Evolutionary conservation across 2,113 vertebrate genomes (phyloP).

Genomic region (Ancistrus triradiatus): DNA sequence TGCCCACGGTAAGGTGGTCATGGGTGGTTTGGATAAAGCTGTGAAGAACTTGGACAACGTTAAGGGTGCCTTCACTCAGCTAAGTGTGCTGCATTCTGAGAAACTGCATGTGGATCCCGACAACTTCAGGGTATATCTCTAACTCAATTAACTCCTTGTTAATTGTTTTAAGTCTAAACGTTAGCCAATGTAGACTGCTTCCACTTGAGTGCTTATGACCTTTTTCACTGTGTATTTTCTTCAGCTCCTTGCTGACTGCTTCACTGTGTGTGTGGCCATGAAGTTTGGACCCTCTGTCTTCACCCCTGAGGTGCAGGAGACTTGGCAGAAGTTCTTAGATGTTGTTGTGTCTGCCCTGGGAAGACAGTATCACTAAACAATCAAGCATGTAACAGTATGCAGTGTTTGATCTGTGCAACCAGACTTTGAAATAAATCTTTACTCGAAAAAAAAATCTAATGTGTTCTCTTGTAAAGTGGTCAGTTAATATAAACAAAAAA

Average conservation of each 20-base stretch:
- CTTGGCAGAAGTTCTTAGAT: constrained; percentile 43
- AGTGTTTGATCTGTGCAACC: too few species aligned
- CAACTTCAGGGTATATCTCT: constrained; percentile 50
- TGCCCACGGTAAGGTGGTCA: constrained; percentile 42
- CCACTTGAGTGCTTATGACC: background rate
- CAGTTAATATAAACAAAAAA: too few species aligned
- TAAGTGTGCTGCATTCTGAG: constrained; percentile 53
- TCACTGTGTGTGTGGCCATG: constrained; percentile 37
- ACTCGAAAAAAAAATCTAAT: too few species aligned
- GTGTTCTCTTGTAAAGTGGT: too few species aligned
- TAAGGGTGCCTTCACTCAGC: constrained; percentile 9
- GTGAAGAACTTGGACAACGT: constrained; percentile 49
- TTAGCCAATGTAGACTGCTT: background rate
- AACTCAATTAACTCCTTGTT: too few species aligned
- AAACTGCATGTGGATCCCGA: constrained; percentile 52
- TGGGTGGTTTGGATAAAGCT: constrained; percentile 41
- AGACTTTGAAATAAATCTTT: too few species aligned
- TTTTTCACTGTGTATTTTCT: background rate
- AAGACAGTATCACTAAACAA: constrained; percentile 30
- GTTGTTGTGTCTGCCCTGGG: constrained; percentile 11
- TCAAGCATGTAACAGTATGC: too few species aligned
- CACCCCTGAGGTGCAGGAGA: constrained; percentile 27
- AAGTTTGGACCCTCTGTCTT: constrained; percentile 32
- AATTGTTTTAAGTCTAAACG: background rate
- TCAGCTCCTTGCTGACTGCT: constrained; percentile 35